Evolutionary conservation across 2,888 invertebrate species (phyloP).

Genomic region (Drosophila affinis): DNA sequence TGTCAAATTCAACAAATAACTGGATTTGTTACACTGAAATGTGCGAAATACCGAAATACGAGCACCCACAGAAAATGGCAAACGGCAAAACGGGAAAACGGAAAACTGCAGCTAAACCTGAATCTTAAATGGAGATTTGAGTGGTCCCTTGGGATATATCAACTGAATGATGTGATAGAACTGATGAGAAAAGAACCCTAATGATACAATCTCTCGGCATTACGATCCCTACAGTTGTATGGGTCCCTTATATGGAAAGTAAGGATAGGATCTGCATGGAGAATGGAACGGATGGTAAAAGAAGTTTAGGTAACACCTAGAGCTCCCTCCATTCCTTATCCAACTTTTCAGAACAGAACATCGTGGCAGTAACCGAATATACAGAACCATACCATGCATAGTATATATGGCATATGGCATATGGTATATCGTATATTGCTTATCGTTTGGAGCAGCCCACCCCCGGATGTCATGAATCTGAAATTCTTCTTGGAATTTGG

Average conservation of each 20-base stretch:
- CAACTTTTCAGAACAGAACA: not conserved
- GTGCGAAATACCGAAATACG: not conserved
- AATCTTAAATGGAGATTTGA: not conserved
- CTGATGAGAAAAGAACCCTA: not conserved
- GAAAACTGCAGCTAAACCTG: not conserved
- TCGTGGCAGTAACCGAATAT: not conserved
- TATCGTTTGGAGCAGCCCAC: not conserved
- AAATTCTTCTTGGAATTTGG: constrained; percentile 13
- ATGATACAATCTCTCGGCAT: too few species aligned
- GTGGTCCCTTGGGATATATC: not conserved
- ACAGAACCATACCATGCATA: not conserved
- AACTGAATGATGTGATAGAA: too few species aligned
- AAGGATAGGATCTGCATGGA: too few species aligned
- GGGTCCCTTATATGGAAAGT: too few species aligned
- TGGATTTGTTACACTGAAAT: constrained; percentile 67
- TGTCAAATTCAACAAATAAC: constrained; percentile 81
- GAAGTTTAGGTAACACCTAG: too few species aligned
- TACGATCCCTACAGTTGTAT: too few species aligned
- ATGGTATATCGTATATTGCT: not conserved
- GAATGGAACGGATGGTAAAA: too few species aligned
- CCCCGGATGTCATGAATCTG: not conserved
- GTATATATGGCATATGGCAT: not conserved
- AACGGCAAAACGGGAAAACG: not conserved
- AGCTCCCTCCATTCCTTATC: not conserved
- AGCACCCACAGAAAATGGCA: not conserved